These are phyloP conservation scores for Mechanitis messenoides DNA, from an alignment of 2,888 invertebrate species.

Conservation along the genomic window DNA sequence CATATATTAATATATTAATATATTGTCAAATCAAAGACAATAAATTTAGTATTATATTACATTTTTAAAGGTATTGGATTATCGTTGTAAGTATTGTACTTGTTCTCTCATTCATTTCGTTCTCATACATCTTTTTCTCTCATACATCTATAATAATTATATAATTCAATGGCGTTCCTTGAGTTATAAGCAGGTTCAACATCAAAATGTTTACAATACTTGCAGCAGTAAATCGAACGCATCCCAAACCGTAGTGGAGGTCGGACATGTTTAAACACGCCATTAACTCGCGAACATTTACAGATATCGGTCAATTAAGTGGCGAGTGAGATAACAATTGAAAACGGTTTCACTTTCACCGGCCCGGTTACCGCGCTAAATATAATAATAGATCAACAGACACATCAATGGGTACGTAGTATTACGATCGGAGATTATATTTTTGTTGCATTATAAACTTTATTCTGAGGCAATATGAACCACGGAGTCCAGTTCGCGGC, in stretches of 20 bases:
- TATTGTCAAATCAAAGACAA: no score
- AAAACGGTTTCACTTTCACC: slow-evolving; percentile 69
- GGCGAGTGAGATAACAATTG: slow-evolving; percentile 67
- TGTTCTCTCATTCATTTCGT: no score
- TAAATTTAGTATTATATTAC: no score
- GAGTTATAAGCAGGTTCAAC: neutral
- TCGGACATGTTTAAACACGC: slow-evolving; percentile 31
- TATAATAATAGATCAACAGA: slow-evolving; percentile 71
- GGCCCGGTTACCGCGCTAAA: slow-evolving; percentile 62
- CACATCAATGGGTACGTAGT: slow-evolving; percentile 64
- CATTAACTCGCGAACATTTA: slow-evolving; percentile 64
- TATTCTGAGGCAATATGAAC: slow-evolving; percentile 17
- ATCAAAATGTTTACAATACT: no score
- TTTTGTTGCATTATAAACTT: slow-evolving; percentile 19
- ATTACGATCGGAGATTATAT: slow-evolving; percentile 35
- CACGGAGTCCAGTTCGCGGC: slow-evolving; percentile 40
- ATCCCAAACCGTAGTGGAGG: slow-evolving; percentile 2
- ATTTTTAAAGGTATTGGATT: no score
- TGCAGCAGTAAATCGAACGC: slow-evolving; percentile 14
- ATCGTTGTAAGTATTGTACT: no score
- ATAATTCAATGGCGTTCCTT: no score
- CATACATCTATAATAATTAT: no score
- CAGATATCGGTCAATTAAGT: slow-evolving; percentile 68
- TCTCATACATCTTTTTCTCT: no score
- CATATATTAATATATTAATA: no score